Evolutionary conservation across 2,113 vertebrate species (phyloP).

Genomic region (Loxodonta africana): DNA sequence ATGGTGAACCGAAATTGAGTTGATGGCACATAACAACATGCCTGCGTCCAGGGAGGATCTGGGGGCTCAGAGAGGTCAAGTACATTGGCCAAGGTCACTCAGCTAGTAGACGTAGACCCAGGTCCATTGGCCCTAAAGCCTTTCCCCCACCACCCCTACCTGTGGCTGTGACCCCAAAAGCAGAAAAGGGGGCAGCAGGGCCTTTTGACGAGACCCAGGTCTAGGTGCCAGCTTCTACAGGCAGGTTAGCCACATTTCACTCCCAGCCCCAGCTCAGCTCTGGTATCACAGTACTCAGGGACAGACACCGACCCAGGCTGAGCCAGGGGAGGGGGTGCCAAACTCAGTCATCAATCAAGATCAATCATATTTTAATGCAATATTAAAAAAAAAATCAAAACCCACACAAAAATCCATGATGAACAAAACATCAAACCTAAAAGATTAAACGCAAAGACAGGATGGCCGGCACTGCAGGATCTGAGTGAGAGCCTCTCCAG

Average conservation of each 20-base stretch:
- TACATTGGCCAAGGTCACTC: fast-evolving
- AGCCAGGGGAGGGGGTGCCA: not conserved
- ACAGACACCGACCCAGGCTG: not conserved
- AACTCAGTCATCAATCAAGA: not conserved
- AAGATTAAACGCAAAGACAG: not conserved
- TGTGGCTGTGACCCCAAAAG: not conserved
- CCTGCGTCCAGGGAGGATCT: not conserved
- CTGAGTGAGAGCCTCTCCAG: not conserved
- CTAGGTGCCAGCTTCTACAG: not conserved
- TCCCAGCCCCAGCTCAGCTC: not conserved
- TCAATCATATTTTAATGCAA: not conserved
- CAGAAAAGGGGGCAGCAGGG: not conserved
- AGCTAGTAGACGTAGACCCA: not conserved
- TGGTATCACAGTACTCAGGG: not conserved
- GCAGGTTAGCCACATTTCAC: not conserved
- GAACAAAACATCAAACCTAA: not conserved
- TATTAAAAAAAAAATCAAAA: not conserved
- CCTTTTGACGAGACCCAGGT: not conserved
- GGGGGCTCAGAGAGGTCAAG: too few species aligned
- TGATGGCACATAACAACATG: not conserved
- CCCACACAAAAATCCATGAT: not conserved
- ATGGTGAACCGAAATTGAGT: not conserved
- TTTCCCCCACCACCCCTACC: not conserved
- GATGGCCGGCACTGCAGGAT: not conserved
- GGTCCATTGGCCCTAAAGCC: not conserved